Conservation (phyloP, 2,888 invertebrate species). For the Eupelmus urozonus region DNA sequence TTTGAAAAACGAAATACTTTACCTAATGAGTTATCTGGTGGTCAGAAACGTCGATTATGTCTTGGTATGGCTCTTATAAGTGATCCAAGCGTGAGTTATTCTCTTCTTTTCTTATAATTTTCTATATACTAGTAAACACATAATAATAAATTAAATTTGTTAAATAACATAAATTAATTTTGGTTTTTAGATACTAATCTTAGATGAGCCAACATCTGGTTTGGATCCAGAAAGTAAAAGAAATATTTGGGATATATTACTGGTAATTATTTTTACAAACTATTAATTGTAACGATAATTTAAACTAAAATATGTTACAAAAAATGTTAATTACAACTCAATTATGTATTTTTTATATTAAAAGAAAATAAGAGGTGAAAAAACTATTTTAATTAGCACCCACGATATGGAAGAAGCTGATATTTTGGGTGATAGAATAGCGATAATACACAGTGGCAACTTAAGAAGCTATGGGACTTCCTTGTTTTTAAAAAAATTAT, state of each 20-base stretch:
- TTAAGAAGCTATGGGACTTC: slow-evolving; percentile 88
- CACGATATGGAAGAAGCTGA: slow-evolving; percentile 97
- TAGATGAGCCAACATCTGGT: slow-evolving; percentile 92
- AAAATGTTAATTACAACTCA: too few species aligned
- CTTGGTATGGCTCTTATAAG: slow-evolving; percentile 91
- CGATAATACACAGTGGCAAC: slow-evolving; percentile 87
- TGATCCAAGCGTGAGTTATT: slow-evolving; percentile 79
- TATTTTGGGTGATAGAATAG: slow-evolving; percentile 90
- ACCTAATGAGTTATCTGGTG: slow-evolving; percentile 87
- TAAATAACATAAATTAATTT: slow-evolving; percentile 55
- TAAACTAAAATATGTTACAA: slow-evolving; percentile 92
- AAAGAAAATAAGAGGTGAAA: slow-evolving; percentile 79
- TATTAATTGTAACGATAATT: slow-evolving; percentile 82
- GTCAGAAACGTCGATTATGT: slow-evolving; percentile 92
- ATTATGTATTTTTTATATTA: neutral
- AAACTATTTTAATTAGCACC: slow-evolving; percentile 91
- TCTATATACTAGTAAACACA: slow-evolving; percentile 62
- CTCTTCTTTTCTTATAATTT: neutral
- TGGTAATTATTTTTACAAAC: slow-evolving; percentile 78
- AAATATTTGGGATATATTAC: slow-evolving; percentile 90
- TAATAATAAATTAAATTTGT: slow-evolving; percentile 62
- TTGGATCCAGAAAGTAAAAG: slow-evolving; percentile 91
- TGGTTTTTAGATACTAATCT: slow-evolving; percentile 77
- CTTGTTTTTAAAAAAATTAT: slow-evolving; percentile 85
- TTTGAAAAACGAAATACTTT: slow-evolving; percentile 81